A percentile compares a stretch with the other conserved stretches of the same genome.
Conservation (phyloP, 2,888 invertebrate species). For the Blastobasis lacticolella region DNA sequence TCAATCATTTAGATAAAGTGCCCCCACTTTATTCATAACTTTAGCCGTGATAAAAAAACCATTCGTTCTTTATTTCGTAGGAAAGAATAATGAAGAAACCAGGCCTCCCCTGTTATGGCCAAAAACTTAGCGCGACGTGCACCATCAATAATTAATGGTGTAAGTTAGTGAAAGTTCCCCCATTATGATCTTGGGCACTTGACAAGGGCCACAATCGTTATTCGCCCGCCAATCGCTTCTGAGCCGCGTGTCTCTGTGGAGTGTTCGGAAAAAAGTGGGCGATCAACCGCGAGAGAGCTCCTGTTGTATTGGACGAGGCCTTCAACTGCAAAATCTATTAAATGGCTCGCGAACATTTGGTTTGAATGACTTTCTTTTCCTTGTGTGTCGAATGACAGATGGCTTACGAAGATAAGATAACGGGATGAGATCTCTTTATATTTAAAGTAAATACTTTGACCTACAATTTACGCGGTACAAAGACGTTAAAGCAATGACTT, state of each 20-base stretch:
- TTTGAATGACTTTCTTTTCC: constrained; percentile 41
- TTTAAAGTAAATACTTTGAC: too few species aligned
- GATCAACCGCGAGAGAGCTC: constrained; percentile 17
- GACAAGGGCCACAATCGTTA: constrained; percentile 49
- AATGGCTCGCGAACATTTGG: constrained; percentile 35
- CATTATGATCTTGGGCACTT: constrained; percentile 44
- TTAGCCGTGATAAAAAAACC: background rate
- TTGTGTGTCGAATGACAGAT: constrained; percentile 14
- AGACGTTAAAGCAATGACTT: too few species aligned
- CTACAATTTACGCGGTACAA: too few species aligned
- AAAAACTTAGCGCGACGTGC: constrained; percentile 45
- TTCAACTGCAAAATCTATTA: constrained; percentile 43
- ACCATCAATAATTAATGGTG: constrained; percentile 59
- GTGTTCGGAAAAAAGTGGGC: background rate
- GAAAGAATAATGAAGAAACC: too few species aligned
- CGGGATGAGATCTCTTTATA: background rate
- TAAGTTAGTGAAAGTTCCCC: constrained; percentile 33
- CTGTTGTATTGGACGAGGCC: constrained; percentile 23
- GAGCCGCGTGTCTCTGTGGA: too few species aligned
- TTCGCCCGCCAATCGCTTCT: constrained; percentile 9
- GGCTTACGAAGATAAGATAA: background rate
- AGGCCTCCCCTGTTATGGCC: background rate
- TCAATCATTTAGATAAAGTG: background rate
- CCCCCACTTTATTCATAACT: background rate
- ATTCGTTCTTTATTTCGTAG: too few species aligned